Evolutionary conservation across 2,113 vertebrate species (phyloP), one percentile per base, ranked within the genome.

Genomic region (Callipepla californica): DNA sequence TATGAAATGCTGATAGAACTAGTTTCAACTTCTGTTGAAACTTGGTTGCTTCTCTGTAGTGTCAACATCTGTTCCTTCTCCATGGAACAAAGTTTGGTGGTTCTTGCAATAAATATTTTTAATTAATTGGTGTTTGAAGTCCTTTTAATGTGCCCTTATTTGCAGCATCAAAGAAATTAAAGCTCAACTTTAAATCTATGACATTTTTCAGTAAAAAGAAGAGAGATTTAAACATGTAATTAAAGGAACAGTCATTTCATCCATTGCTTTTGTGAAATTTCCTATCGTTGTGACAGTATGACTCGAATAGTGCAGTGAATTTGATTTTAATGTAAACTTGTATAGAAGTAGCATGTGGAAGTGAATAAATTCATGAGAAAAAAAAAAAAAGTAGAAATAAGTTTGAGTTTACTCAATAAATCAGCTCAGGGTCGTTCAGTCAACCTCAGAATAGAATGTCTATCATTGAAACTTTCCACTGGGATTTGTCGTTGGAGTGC

Each of bases 401-500:
- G 45, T 87, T 95, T 87, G 26, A 40, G 13, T 87, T 91, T 93
- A 42, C 50, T 76, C n/a, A 25, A 44, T 80, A 85, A 67, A 89
- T 77, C 79, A 78, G 61, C 79, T 76, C 61, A 72, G 76, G 48
- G 76, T 92, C 87, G 44, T 87, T 92, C 92, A 94, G 65, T 87
- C 75, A 85, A 23, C 34, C 65, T 89, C 87, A 85, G 67, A 93
- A 85, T 17, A 94, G 57, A 91, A 93, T 61, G 70, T 89, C 63
- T 85, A 87, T 85, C 87, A 82, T 48, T 88, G 95, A 87, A 95
- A 89, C 78, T 87, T 85, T 77, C 95, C 68, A 48, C 57, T 68
- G 91, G 84, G 87, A 95, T 92, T 96, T 94, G 79, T 91, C 85
- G 79, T 87, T 91, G 91, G 75, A 87, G 28, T 92, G 65, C 42